Base-by-base conservation (phyloP, 2,113 vertebrate genomes). In the Oplegnathus fasciatus region DNA sequence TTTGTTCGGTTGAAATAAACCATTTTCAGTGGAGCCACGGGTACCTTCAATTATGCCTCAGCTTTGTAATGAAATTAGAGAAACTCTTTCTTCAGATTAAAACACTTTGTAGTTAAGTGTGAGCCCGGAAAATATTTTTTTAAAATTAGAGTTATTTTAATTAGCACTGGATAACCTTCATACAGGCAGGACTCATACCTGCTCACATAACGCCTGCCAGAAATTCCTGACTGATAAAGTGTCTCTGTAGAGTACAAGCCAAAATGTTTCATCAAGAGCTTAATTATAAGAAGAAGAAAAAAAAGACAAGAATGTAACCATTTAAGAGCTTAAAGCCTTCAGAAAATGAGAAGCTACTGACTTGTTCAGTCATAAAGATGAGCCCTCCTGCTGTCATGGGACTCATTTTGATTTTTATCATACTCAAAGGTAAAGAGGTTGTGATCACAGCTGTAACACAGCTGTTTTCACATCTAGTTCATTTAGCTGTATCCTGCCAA, bases 401-500 rank as follows among this genome's bases (percentile, higher is more conserved):
- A 85, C 81, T 83, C 55, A 57, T 89, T 91, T 82, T 70, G 78
- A 87, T 77, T 82, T n/a, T 80, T 84, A 67, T 75, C 74, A 78
- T 83, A 40, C 61, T 85, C 32, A 22, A 77, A 88, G 85, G 78
- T 71, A 69, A 76, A 72, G 69, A 48, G 75, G 55, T 70, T 84
- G 78, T 74, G 85, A 88, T 82, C 81, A 78, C 82, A 69, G 86
- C 82, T 77, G 77, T 70, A 79, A 52, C 60, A 9, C 44, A 30
- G 58, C 78, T 85, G 75, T 88, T 69, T 73, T 85, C 64, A 82
- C 79, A 69, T 71, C 24, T 22, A 69, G 67, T 72, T 79, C n/a
- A 42, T 75, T 80, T 82, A 75, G 78, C 62, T 80, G 84, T 84
- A 69, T 70, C 67, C 88, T 78, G 78, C 76, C 84, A 78, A 76